Conservation (phyloP, 2,113 vertebrate genomes). For the Pelvicachromis taeniatus region DNA sequence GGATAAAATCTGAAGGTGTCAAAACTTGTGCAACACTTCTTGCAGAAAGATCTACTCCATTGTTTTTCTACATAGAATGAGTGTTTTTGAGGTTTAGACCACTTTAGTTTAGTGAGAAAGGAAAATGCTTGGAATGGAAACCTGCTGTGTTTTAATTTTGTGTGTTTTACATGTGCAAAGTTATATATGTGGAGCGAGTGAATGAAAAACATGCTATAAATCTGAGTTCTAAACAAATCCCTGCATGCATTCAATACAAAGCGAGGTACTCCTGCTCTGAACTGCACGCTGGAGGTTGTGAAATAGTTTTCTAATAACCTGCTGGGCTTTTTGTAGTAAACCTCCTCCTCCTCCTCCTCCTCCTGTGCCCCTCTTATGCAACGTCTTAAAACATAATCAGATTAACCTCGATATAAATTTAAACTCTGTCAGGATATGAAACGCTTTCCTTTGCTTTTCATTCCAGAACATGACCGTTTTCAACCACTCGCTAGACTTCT, state of each 20-base stretch:
- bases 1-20: neutral
- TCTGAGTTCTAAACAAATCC: neutral
- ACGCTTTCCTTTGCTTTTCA: constrained; percentile 15
- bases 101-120: neutral
- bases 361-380: constrained; percentile 21
- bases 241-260: neutral
- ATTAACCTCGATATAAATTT: constrained; percentile 27
- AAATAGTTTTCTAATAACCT: neutral
- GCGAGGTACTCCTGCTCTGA: neutral
- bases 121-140: neutral
- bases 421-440: constrained; percentile 5
- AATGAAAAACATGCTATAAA: neutral
- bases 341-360: neutral
- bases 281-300: neutral
- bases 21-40: neutral
- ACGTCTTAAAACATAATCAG: constrained; percentile 41
- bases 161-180: neutral
- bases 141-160: neutral
- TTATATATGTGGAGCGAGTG: neutral
- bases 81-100: neutral
- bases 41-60: neutral
- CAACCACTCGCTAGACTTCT: constrained; percentile 64
- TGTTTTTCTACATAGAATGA: neutral
- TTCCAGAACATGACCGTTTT: constrained; percentile 31
- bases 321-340: neutral